phyloP scores from a whole-genome alignment of 2,113 vertebrate species.

The Oxyura jamaicensis region DNA sequence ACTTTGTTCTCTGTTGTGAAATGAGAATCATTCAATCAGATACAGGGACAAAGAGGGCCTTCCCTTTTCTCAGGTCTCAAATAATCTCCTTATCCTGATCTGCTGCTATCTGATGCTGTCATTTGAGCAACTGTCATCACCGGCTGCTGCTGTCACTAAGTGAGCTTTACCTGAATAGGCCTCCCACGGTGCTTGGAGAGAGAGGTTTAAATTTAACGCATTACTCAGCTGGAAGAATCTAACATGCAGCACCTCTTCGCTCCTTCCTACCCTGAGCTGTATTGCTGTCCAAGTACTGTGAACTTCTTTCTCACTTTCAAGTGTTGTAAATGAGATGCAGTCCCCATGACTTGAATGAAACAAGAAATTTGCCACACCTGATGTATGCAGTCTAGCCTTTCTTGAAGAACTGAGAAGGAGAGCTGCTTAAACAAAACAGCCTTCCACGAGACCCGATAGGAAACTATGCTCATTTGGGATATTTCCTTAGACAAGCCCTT shows the following conservation, averaged over 20 bases:
- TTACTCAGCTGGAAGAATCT: neutral
- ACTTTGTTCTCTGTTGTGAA: neutral
- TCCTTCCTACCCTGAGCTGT: neutral
- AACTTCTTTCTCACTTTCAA: neutral
- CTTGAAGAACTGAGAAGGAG: neutral
- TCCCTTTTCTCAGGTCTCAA: neutral
- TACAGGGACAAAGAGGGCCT: neutral
- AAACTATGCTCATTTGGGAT: neutral
- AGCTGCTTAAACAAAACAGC: neutral
- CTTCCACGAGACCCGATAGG: neutral
- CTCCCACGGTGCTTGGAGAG: neutral
- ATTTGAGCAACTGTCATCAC: neutral
- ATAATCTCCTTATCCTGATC: neutral
- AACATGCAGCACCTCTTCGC: neutral
- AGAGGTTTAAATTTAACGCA: neutral
- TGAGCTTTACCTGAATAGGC: neutral
- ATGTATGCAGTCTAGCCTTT: neutral
- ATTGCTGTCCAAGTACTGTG: neutral
- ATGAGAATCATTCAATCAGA: neutral
- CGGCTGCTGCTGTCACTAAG: neutral
- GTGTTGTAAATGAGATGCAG: neutral
- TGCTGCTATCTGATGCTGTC: neutral
- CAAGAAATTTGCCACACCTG: neutral
- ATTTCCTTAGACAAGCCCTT: neutral
- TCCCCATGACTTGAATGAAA: neutral